phyloP scores from a whole-genome alignment of 2,888 invertebrate species.

The Pollenia griseotomentosa region DNA sequence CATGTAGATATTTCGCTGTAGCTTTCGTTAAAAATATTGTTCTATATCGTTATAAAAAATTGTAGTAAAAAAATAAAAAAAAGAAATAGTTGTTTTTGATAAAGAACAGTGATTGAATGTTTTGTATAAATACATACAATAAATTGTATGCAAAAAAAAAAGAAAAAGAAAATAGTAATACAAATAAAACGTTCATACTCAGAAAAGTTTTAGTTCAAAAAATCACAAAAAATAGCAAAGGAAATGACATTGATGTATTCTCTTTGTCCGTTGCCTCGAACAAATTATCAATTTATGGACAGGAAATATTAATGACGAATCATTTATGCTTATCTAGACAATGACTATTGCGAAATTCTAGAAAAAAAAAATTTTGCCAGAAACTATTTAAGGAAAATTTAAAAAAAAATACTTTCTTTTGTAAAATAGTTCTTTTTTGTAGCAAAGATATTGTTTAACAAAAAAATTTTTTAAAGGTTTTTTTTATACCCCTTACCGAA shows the following conservation, averaged over 20 bases:
- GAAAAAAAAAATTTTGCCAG: too few species aligned
- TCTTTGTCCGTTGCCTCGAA: background rate
- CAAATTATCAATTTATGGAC: too few species aligned
- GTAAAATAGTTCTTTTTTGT: too few species aligned
- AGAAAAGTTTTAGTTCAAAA: background rate
- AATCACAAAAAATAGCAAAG: background rate
- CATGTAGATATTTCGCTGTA: constrained; percentile 42
- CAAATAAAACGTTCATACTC: background rate
- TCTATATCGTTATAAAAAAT: background rate
- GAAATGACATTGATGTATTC: background rate
- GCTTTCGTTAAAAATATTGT: constrained; percentile 11
- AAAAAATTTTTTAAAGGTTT: too few species aligned
- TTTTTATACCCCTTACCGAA: too few species aligned
- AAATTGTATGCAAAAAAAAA: background rate
- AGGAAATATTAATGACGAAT: constrained; percentile 1
- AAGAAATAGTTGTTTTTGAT: too few species aligned
- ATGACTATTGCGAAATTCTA: too few species aligned
- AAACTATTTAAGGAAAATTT: too few species aligned
- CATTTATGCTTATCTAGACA: background rate
- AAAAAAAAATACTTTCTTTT: too few species aligned
- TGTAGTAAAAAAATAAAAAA: background rate
- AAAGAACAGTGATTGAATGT: background rate
- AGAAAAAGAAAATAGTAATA: background rate
- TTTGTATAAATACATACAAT: background rate
- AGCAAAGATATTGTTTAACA: too few species aligned